Conservation (phyloP, 1,140 invertebrate genomes). For the Dendrolimus kikuchii region DNA sequence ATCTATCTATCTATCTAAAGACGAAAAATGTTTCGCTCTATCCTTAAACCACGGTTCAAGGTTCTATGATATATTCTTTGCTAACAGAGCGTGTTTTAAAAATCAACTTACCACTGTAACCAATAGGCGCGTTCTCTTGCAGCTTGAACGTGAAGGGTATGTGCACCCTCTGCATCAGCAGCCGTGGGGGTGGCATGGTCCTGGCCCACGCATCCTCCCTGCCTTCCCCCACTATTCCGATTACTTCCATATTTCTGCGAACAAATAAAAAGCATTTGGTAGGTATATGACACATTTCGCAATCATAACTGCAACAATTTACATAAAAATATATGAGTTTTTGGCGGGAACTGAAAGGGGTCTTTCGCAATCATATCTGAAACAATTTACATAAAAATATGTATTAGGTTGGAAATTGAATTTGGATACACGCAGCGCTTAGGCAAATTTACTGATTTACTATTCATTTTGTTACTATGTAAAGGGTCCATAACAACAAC, state of each 20-base stretch:
- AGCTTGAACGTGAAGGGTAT: slow-evolving; percentile 86
- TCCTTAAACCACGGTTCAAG: too few relatives aligned
- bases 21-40: too few relatives aligned
- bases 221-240: slow-evolving; percentile 81
- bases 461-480: too few relatives aligned
- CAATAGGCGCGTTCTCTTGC: slow-evolving; percentile 71
- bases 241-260: slow-evolving; percentile 81
- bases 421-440: too few relatives aligned
- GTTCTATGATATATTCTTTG: too few relatives aligned
- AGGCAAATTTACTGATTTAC: too few relatives aligned
- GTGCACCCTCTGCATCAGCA: slow-evolving; percentile 86
- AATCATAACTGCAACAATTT: neutral
- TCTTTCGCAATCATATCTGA: neutral
- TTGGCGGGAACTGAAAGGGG: too few relatives aligned
- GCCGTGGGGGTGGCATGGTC: slow-evolving; percentile 78
- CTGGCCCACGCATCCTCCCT: slow-evolving; percentile 72
- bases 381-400: too few relatives aligned
- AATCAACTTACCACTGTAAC: slow-evolving; percentile 43
- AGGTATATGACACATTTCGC: neutral
- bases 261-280: slow-evolving; percentile 15
- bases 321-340: too few relatives aligned
- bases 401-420: too few relatives aligned
- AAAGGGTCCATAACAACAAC: too few relatives aligned
- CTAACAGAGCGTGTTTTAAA: neutral
- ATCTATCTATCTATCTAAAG: too few relatives aligned